Base-by-base conservation (phyloP, 2,888 invertebrate species). In the Phorcus lineatus region DNA sequence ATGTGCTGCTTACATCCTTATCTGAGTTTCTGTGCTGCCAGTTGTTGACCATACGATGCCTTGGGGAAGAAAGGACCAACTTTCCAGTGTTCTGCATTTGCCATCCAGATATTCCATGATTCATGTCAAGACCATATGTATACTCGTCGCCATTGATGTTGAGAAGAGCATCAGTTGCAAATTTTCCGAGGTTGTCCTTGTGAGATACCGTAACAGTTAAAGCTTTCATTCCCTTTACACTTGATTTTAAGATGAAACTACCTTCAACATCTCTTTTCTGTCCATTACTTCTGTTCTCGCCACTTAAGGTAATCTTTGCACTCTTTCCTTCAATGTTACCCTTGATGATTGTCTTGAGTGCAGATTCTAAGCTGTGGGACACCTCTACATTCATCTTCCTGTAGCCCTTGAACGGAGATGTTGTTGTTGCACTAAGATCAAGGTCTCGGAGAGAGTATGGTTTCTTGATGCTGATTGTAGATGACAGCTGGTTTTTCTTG, bases 361-460 rank as follows among this genome's bases (percentile, higher is more conserved):
- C 82, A 9, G 80, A 36, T 7, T 80, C 40, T 13, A 84, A 62
- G 0, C 36, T 80, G 81, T 90, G 88, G 31, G 75, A 52, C n/a
- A 88, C n/a, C 28, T 85, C 83, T 11, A 83, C 79, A 13, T 82
- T 66, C 13, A 87, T 67, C 28, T 67, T 81, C 78, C 83, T 85
- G 70, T 82, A 85, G 11, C 82, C 83, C 36, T 80, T 80, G 55
- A 88, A 82, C 52, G 91, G 89, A 11, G 90, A 84, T 36, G 84
- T 85, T 6, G 85, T 84, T 7, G 74, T 62, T 36, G 88, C 66
- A 13, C 79, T 84, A 3, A 85, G 80, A 67, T 87, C 82, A n/a
- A 88, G 66, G 74, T 83, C 81, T 24, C 77, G 77, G n/a, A 85
- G 74, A n/a, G 83, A 79, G 11, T 89, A 3, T 55, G 90, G 89